Evolutionary conservation across 2,888 invertebrate species (phyloP), one percentile per base, ranked within the genome.

Genomic region (Dorcus hopei): DNA sequence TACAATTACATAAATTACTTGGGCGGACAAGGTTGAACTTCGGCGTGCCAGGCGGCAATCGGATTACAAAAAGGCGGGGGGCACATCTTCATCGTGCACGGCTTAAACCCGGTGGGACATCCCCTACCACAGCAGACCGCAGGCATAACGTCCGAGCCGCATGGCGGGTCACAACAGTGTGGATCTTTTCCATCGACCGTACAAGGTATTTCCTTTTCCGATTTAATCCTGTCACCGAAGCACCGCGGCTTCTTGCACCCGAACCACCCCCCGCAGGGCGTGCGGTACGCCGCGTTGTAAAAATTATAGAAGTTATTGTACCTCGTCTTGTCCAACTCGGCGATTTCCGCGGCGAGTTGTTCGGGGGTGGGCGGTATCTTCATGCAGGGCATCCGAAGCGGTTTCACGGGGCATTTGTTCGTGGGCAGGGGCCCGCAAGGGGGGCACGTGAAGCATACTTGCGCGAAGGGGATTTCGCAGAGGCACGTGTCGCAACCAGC

Each of bases 71-170:
- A 67, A 4, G 68, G 55, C 9, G 77, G 76, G 2, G 76, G 74
- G 5, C 63, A 68, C 61, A 78, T 59, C 58, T 71, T 73, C 75
- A 78, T 76, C 9, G 64, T 57, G 61, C 77, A 77, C 0, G 76
- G 75, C 65, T 77, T 75, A 64, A 74, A 78, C 23, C 77, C 78
- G 9, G 75, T 75, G 3, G 77, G 76, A 63, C 78, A 78, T 3
- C 63, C 68, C 3, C 42, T 40, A 43, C 47, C 48, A 40, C 38
- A 19, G 71, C 14, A 14, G 6, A 49, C 40, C 11, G 40, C 43
- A 14, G 9, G 14, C 16, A 23, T 33, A 38, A 9, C 38, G 6
- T 45, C 54, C 38, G 61, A 65, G 47, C 64, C 65, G 43, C 16
- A 45, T 39, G 49, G 58, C 55, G 70, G 69, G 51, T 71, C 71